These are phyloP conservation scores for Eutrigla gurnardus DNA, from an alignment of 2,797 vertebrate genomes.

Conservation along the genomic window DNA sequence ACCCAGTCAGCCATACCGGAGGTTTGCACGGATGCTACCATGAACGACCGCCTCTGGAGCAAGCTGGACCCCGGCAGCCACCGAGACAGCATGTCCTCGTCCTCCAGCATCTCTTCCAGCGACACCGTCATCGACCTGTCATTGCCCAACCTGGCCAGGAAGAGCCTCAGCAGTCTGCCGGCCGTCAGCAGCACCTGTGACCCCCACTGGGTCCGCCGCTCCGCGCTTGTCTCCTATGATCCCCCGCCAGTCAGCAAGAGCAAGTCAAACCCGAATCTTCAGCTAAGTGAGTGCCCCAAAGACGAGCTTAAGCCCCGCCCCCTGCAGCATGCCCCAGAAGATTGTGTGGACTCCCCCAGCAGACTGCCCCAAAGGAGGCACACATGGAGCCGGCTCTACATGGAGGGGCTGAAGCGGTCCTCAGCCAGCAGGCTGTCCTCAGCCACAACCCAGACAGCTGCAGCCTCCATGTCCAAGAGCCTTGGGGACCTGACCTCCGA, in stretches of 20 bases:
- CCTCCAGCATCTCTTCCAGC: slow-evolving; percentile 94
- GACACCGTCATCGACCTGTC: slow-evolving; percentile 96
- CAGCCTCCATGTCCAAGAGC: slow-evolving; percentile 91
- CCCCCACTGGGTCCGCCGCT: slow-evolving; percentile 71
- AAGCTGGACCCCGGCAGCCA: slow-evolving; percentile 88
- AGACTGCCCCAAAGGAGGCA: slow-evolving; percentile 84
- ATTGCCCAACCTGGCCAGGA: slow-evolving; percentile 88
- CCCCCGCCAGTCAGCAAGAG: slow-evolving; percentile 86
- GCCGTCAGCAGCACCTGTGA: slow-evolving; percentile 62
- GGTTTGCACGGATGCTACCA: slow-evolving; percentile 87
- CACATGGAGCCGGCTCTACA: slow-evolving; percentile 90
- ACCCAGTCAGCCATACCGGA: slow-evolving; percentile 83
- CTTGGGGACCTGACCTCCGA: slow-evolving; percentile 95
- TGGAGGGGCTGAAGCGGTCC: slow-evolving; percentile 88
- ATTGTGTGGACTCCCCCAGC: slow-evolving; percentile 46
- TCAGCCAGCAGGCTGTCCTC: slow-evolving; percentile 66
- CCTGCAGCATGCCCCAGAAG: slow-evolving; percentile 66
- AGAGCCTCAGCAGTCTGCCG: slow-evolving; percentile 83
- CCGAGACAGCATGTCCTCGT: slow-evolving; percentile 92
- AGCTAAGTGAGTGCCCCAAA: slow-evolving; percentile 44
- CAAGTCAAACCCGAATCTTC: slow-evolving; percentile 93
- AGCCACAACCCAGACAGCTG: slow-evolving; percentile 19
- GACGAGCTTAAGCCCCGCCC: slow-evolving; percentile 82
- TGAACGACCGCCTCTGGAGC: slow-evolving; percentile 92
- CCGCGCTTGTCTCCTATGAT: slow-evolving; percentile 61